These are phyloP conservation scores for Eulimnadia texana DNA, from an alignment of 1,140 invertebrate genomes.

Conservation along the genomic window DNA sequence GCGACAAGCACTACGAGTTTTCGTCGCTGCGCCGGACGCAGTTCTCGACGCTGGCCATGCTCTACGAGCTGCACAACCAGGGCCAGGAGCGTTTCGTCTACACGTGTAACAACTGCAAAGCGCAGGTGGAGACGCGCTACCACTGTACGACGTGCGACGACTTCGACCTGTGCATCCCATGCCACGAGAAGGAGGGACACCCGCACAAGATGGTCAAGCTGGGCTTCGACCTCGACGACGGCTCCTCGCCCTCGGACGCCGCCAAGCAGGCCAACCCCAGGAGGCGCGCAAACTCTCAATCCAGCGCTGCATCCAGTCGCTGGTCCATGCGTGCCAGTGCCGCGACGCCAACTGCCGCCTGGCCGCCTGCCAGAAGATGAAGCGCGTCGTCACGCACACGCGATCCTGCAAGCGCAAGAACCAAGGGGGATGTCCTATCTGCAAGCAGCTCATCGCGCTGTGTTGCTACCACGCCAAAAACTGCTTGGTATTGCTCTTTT, in stretches of 20 bases:
- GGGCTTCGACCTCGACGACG: slow-evolving; percentile 87
- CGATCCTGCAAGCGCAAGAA: slow-evolving; percentile 81
- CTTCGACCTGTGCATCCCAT: slow-evolving; percentile 91
- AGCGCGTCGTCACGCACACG: slow-evolving; percentile 90
- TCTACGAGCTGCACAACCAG: slow-evolving; percentile 97
- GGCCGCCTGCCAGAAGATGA: slow-evolving; percentile 96
- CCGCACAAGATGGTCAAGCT: slow-evolving; percentile 95
- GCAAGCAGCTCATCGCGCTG: slow-evolving; percentile 94
- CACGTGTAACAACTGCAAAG: slow-evolving; percentile 95
- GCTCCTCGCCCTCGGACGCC: slow-evolving; percentile 60
- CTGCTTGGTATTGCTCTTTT: too few relatives aligned
- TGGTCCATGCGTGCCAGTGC: slow-evolving; percentile 93
- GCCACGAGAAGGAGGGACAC: slow-evolving; percentile 90
- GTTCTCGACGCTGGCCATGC: slow-evolving; percentile 91
- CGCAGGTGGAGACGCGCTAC: slow-evolving; percentile 86
- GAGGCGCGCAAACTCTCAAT: slow-evolving; percentile 88
- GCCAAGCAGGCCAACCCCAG: slow-evolving; percentile 45
- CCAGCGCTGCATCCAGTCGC: slow-evolving; percentile 89
- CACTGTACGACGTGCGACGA: slow-evolving; percentile 95
- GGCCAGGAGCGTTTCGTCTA: slow-evolving; percentile 95
- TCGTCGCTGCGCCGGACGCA: slow-evolving; percentile 88
- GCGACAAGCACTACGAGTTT: slow-evolving; percentile 98
- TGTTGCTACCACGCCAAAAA: slow-evolving; percentile 73
- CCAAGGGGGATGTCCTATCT: slow-evolving; percentile 91
- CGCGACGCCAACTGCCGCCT: slow-evolving; percentile 94